Evolutionary conservation across 2,113 vertebrate genomes (phyloP), one percentile per base, ranked within the genome.

Genomic region (Cyprinus carpio): DNA sequence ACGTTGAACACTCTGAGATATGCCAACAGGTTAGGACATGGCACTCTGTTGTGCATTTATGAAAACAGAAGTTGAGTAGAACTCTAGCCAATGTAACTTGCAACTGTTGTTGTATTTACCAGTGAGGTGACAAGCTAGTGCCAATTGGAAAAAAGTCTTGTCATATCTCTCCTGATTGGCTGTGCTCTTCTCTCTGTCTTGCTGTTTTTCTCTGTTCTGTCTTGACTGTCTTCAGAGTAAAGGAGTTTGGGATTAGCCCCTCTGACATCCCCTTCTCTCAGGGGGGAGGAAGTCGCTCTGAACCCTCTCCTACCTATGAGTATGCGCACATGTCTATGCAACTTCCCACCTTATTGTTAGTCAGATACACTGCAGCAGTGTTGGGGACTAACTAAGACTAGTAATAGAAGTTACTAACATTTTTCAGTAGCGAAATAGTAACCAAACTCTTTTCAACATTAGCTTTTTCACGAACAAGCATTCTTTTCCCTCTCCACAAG

Each of bases 181-280:
- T 89, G 58, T 82, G 90, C 51, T 87, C 51, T 76, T 87, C 65
- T 82, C 87, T 88, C 79, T 88, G 88, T 88, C 76, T 76, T 83
- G 54, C 51, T 58, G 23, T 77, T 15, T 67, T 62, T 88, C 87
- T 89, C 87, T 91, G 75, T 89, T 84, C 65, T 72, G 37, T 79
- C 83, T 31, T 86, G 64, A 88, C 86, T 94, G 90, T 94, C 85
- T 95, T 94, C 95, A 99, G 98, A 97, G 98, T 99, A 95, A 99
- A 99, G 95, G 98, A 99, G 95, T 99, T 99, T 97, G 98, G 98
- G 96, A 99, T 99, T 96, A 99, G 97, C 96, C 98, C 98, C 86
- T 99, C 97, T 90, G 97, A 99, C 95, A 99, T 99, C 95, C 98
- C 98, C 95, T 99, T 99, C 96, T 98, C 97, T 92, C 97, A 99